Evolutionary conservation across 1,140 invertebrate genomes (phyloP), one percentile per base, ranked within the genome.

Genomic region (Panulirus ornatus): DNA sequence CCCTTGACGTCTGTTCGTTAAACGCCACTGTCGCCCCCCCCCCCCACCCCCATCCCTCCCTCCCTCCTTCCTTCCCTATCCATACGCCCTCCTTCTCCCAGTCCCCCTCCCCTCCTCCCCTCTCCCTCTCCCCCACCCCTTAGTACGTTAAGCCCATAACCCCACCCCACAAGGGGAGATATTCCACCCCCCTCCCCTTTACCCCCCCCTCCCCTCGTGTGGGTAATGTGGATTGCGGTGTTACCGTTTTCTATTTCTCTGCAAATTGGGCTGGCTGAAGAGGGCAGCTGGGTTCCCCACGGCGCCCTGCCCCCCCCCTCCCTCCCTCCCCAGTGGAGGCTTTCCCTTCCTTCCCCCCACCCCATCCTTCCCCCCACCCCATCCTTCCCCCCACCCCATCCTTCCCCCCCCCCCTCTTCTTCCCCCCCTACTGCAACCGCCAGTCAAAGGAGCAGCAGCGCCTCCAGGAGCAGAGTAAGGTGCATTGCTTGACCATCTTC

Each of bases 31-130:
- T 40, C 36, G 8, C 14, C 73, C 30, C 34, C n/a, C 1, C 40
- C 73, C 40, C 40, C 16, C 73, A 16, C 16, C 40, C 73, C 14
- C 40, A 11, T 44, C 34, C 40, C 40, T 44, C n/a, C n/a, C 40
- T 44, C 73, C 14, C 40, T 76, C 27, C 70, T 27, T 22, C 30
- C 42, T 47, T 30, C 75, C 42, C 14, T 14, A 27, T 30, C 36
- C 42, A 9, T 11, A 27, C 75, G n/a, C 44, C 76, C 76, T 79
- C 42, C 40, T 79, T 22, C 40, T 79, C 76, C 76, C 44, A 9
- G 5, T 76, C 40, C 73, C 40, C 73, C 73, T 76, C 40, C 73
- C 40, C 73, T n/a, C 27, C 42, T 44, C 34, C 78, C 78, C 42
- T 30, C 8, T 73, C 70, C 34, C 42, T 38, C 70, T 36, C 70